phyloP scores from a whole-genome alignment of 2,113 vertebrate genomes.

The Prunella himalayana region DNA sequence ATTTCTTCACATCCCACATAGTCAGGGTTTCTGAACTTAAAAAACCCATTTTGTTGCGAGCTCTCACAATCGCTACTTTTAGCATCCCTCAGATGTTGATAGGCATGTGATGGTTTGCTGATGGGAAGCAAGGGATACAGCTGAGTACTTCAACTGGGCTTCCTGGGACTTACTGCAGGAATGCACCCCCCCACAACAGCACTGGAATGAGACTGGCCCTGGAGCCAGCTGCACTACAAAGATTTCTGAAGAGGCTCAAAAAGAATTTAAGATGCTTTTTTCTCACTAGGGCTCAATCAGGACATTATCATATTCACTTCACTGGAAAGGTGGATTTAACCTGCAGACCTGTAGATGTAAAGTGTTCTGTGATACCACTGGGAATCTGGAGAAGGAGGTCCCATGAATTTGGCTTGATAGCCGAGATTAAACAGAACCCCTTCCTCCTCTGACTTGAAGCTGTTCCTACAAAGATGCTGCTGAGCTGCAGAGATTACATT shows the following conservation, averaged over 20 bases:
- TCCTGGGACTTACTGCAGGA: background rate
- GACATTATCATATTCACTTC: background rate
- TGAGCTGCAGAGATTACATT: background rate
- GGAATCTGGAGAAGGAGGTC: background rate
- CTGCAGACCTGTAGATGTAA: background rate
- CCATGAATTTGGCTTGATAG: background rate
- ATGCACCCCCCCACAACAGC: background rate
- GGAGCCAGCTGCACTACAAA: background rate
- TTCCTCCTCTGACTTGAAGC: background rate
- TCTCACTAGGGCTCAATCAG: background rate
- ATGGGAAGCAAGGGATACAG: background rate
- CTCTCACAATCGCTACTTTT: conserved; percentile 11
- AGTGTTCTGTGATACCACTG: background rate
- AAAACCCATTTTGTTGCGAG: background rate
- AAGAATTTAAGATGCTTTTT: background rate
- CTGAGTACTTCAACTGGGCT: background rate
- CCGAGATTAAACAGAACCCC: background rate
- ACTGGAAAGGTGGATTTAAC: background rate
- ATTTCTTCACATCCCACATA: conserved; percentile 49
- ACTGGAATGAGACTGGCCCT: background rate
- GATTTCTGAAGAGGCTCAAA: background rate
- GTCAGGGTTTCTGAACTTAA: conserved; percentile 26
- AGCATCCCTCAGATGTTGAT: conserved; percentile 13
- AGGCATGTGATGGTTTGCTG: conserved; percentile 32
- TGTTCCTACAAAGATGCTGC: background rate